Evolutionary conservation across 2,888 invertebrate species (phyloP).

Genomic region (Ligdia adustata): DNA sequence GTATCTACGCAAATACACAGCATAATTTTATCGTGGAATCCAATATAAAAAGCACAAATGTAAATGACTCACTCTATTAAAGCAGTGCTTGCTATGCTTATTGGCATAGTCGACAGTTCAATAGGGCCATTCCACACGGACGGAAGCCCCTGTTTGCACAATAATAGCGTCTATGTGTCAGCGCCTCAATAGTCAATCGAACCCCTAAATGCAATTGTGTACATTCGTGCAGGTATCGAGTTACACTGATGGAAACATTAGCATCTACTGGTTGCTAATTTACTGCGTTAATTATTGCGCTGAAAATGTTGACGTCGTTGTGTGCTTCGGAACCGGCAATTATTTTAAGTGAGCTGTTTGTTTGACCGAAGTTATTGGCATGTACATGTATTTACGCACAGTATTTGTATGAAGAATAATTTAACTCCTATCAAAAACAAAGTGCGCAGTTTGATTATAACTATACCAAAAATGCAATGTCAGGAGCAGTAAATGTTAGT

Average conservation of each 20-base stretch:
- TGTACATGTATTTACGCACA: too few relatives aligned
- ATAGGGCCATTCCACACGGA: conserved; percentile 56
- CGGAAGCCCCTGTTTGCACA: conserved; percentile 70
- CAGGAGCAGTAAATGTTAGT: not conserved
- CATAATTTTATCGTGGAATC: conserved; percentile 10
- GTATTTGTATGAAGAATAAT: too few relatives aligned
- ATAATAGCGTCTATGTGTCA: conserved; percentile 65
- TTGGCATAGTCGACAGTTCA: conserved; percentile 43
- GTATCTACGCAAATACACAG: too few relatives aligned
- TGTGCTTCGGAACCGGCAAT: conserved; percentile 2
- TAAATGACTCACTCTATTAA: conserved; percentile 15
- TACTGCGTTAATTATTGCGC: conserved; percentile 13
- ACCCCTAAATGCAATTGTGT: conserved; percentile 81
- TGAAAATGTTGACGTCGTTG: conserved; percentile 9
- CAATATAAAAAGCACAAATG: conserved; percentile 18
- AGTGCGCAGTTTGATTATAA: too few relatives aligned
- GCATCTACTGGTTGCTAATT: conserved; percentile 49
- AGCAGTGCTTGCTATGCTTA: conserved; percentile 18
- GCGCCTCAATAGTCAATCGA: conserved; percentile 70
- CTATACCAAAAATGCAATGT: too few relatives aligned
- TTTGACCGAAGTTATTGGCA: conserved; percentile 22
- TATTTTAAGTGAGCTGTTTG: conserved; percentile 11
- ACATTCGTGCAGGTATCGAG: conserved; percentile 78
- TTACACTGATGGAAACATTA: conserved; percentile 76
- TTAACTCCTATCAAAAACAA: too few relatives aligned